Evolutionary conservation across 2,888 invertebrate genomes (phyloP), one percentile per base, ranked within the genome.

Genomic region (Bugula neritina): DNA sequence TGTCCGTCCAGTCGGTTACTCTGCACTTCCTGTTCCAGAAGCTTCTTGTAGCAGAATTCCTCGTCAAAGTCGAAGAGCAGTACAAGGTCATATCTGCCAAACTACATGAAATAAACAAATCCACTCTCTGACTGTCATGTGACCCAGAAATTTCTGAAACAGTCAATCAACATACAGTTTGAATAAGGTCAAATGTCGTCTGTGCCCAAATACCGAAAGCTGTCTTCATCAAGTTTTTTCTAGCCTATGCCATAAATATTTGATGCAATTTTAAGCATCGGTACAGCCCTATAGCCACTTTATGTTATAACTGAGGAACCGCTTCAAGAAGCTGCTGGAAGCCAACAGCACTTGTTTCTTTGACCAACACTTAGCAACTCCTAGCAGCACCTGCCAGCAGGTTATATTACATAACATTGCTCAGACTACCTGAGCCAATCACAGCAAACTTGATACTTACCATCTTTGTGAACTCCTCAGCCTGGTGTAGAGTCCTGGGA

Each of bases 401-500:
- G 13, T 10, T 21, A n/a, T n/a, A n/a, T n/a, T n/a, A n/a, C n/a
- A n/a, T n/a, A n/a, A n/a, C n/a, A n/a, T n/a, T n/a, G n/a, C n/a
- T n/a, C n/a, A n/a, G n/a, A n/a, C n/a, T n/a, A n/a, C n/a, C n/a
- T n/a, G n/a, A n/a, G n/a, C n/a, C n/a, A n/a, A n/a, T n/a, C n/a
- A n/a, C n/a, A n/a, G n/a, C n/a, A n/a, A n/a, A n/a, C n/a, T n/a
- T n/a, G n/a, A n/a, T n/a, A 70, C 72, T 70, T 57, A 76, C 76
- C 21, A 57, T 58, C 43, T 55, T 77, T 31, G 79, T 76, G 73
- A 82, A 81, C 54, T 84, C 83, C 35, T 77, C 75, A 0, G 81
- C 79, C 73, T 86, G 86, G 3, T 78, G 76, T 74, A 81, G 73
- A 25, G 82, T 82, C 71, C 85, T 76, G 2, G 86, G 86, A 75